Evolutionary conservation across 2,797 vertebrate species (phyloP), one percentile per base, ranked within the genome.

Genomic region (Syndactyla subalaris): DNA sequence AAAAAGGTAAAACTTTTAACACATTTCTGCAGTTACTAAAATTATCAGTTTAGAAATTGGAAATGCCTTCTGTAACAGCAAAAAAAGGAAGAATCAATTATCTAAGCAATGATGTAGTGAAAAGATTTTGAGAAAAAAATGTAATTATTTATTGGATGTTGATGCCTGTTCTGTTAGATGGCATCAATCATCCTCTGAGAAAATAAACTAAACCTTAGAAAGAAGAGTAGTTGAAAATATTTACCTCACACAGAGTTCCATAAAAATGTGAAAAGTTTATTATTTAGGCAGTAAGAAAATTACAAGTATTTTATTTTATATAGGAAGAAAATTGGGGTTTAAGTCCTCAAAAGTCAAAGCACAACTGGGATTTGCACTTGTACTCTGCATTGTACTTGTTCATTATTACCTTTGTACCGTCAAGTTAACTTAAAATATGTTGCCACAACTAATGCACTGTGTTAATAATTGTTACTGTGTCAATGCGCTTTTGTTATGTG

Each of bases 401-500:
- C 80, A 43, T 82, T 77, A 63, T 51, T 77, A 80, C 27, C 39
- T 90, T 83, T 55, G 46, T 63, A 86, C 22, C n/a, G 49, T 68
- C 81, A 79, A 92, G 29, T 83, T 82, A 86, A 92, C 49, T 34
- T 89, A 82, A 96, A 94, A 51, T 48, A 70, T 9, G 7, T 85
- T 87, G 48, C 75, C 94, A 78, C 54, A 92, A 43, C 34, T 89
- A 86, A 94, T 58, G 32, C 55, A 76, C 57, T 87, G 54, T 66
- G 46, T 78, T 92, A 91, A 89, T 94, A 96, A 93, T 54, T 87
- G 49, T 74, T 92, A 76, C 13, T 59, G 46, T 76, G 38, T 92
- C 82, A 79, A 20, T 48, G 62, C 29, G 18, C 2, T 85, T 95
- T 85, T 92, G 51, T 88, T 73, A 78, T 8, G n/a, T 76, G 51